Evolutionary conservation across 2,888 invertebrate species (phyloP).

Genomic region (Cyaniris semiargus): DNA sequence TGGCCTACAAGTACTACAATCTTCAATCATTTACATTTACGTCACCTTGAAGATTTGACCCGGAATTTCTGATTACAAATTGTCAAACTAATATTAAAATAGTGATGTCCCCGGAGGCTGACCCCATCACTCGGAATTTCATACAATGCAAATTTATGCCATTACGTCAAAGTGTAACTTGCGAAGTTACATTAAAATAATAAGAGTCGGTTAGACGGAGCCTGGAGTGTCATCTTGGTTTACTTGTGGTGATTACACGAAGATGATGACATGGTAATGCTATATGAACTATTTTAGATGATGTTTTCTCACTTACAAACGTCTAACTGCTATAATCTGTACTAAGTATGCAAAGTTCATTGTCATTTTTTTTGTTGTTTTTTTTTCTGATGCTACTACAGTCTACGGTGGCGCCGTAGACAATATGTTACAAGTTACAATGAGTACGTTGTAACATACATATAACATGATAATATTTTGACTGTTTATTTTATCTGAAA

Average conservation of each 20-base stretch:
- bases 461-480: no score
- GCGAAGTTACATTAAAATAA: constrained; percentile 28
- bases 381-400: no score
- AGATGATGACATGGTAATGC: neutral
- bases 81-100: constrained; percentile 22
- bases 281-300: neutral
- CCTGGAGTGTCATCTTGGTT: neutral
- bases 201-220: neutral
- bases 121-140: constrained; percentile 28
- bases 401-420: no score
- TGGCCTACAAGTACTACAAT: neutral
- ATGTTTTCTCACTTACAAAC: neutral
- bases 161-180: constrained; percentile 19
- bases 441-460: no score
- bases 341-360: neutral
- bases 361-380: no score
- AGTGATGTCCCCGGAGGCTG: neutral
- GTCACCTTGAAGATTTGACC: constrained; percentile 1
- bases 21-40: neutral
- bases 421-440: no score
- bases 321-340: neutral
- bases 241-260: neutral
- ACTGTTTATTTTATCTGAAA: no score
- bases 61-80: constrained; percentile 12
- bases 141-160: constrained; percentile 29